These are phyloP conservation scores for Drosophila macrothrix DNA, from an alignment of 2,888 invertebrate species.

Conservation along the genomic window DNA sequence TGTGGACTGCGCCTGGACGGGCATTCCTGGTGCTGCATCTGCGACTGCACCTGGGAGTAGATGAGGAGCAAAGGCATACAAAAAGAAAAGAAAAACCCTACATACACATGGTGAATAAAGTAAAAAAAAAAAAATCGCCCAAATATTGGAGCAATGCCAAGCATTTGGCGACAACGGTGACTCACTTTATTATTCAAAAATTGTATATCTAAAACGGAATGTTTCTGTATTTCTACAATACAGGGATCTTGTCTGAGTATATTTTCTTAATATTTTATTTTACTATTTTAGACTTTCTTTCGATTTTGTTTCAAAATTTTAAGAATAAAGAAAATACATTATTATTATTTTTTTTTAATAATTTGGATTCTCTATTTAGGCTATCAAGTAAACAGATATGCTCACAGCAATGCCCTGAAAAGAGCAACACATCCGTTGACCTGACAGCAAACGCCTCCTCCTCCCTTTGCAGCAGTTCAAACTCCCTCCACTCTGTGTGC, in stretches of 20 bases:
- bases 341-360: too few relatives aligned
- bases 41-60: not conserved
- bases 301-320: not conserved
- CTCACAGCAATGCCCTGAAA: constrained; percentile 4
- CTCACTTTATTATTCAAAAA: not conserved
- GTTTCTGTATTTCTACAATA: not conserved
- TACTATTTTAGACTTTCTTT: not conserved
- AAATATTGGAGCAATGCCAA: not conserved
- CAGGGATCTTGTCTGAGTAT: not conserved
- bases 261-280: not conserved
- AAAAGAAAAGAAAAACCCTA: not conserved
- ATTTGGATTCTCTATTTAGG: too few relatives aligned
- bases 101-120: not conserved
- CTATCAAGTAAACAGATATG: not conserved
- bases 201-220: not conserved
- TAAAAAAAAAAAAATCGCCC: not conserved
- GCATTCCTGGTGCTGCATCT: constrained; percentile 3
- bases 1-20: constrained; percentile 7
- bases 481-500: not conserved
- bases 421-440: constrained; percentile 54
- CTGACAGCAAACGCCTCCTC: constrained; percentile 13
- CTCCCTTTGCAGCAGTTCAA: not conserved
- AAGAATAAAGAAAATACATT: not conserved
- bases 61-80: not conserved
- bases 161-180: not conserved